Base-by-base conservation (phyloP, 2,797 vertebrate genomes). In the Prunella strophiata region DNA sequence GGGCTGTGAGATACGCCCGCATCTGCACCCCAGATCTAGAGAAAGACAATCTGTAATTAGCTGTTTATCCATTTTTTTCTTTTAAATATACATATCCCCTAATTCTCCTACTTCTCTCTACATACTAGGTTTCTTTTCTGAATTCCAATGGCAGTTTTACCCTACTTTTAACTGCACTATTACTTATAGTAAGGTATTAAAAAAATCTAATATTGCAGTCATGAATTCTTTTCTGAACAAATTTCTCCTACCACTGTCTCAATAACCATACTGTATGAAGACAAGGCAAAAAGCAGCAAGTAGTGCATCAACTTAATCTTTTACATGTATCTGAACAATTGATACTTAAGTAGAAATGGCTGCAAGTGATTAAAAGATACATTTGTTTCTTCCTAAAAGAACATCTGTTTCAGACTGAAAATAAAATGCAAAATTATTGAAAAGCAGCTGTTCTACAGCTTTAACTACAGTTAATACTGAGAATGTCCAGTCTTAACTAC, bases 21-120 rank as follows among this genome's bases (percentile, higher is more conserved):
- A 68, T 99, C 98, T 25, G 99, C 98, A 83, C 98, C 98, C 99
- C 99, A 99, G 38, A 99, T 98, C 99, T 99, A 77, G 5, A 1
- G 43, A 79, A 68, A 75, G 3, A 73, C 22, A 51, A 25, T 38
- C n/a, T 34, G 8, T 8, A 7, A 11, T 87, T 40, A 93, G 38
- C 32, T 32, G 7, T 23, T 66, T 5, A 25, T 23, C 9, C 40
- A 59, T 8, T 25, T 42, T 47, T 52, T 32, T 34, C 34, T 66
- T 72, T 75, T 50, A 65, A 50, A 68, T 32, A 75, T 8, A 67
- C 10, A 72, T 36, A 78, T 85, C 5, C 7, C 21, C 12, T 17
- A 38, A 42, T 65, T 80, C 50, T 81, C 57, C 51, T 55, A 11
- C 11, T 67, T 45, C 14, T 67, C 40, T 65, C 58, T 47, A n/a